phyloP scores from a whole-genome alignment of 1,140 invertebrate genomes.

The Drosophila kanapiae region DNA sequence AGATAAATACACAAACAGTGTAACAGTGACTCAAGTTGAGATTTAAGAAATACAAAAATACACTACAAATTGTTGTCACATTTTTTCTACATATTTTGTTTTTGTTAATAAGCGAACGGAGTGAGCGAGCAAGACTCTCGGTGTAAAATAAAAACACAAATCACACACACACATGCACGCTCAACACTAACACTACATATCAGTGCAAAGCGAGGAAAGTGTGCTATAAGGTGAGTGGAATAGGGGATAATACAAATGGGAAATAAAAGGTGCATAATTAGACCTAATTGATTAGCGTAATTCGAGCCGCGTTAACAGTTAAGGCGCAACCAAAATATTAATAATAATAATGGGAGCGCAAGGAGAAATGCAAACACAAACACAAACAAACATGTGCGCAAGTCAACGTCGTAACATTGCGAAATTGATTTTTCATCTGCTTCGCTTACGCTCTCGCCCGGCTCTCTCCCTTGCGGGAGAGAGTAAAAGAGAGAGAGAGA shows the following conservation, averaged over 20 bases:
- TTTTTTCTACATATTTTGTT: slow-evolving; percentile 52
- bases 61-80: slow-evolving; percentile 9
- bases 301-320: slow-evolving; percentile 8
- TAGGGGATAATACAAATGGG: neutral
- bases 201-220: slow-evolving; percentile 37
- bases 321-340: slow-evolving; percentile 41
- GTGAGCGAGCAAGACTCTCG: slow-evolving; percentile 38
- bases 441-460: slow-evolving; percentile 22
- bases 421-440: slow-evolving; percentile 83
- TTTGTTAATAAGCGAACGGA: slow-evolving; percentile 22
- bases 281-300: slow-evolving; percentile 30
- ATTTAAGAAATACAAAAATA: slow-evolving; percentile 8
- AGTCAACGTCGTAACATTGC: slow-evolving; percentile 75
- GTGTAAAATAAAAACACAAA: slow-evolving; percentile 33
- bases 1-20: neutral
- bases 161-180: slow-evolving; percentile 20
- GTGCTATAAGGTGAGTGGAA: slow-evolving; percentile 28
- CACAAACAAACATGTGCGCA: slow-evolving; percentile 64
- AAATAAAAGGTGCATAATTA: slow-evolving; percentile 13
- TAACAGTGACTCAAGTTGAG: slow-evolving; percentile 16
- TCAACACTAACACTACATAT: slow-evolving; percentile 28
- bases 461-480: neutral
- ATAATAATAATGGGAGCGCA: slow-evolving; percentile 43
- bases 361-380: slow-evolving; percentile 48
- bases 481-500: slow-evolving; percentile 13